Percentiles rank a stretch among this genome's conserved stretches.
Evolutionary conservation across 2,888 invertebrate genomes (phyloP).

Genomic region (Agelastica alni): DNA sequence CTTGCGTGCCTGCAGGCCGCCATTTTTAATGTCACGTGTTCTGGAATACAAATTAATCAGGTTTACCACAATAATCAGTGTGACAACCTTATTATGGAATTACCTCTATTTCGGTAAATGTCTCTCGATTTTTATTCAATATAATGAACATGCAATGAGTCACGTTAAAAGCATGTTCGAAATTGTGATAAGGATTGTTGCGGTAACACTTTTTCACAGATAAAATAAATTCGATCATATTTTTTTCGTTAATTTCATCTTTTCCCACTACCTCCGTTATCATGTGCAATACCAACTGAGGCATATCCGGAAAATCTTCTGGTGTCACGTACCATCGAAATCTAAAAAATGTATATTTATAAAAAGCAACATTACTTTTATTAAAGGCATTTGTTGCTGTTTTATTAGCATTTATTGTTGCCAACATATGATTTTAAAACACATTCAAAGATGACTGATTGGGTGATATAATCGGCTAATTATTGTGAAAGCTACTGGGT

Average conservation of each 20-base stretch:
- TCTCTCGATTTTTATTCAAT: slow-evolving; percentile 55
- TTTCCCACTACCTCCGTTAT: slow-evolving; percentile 58
- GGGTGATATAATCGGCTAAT: too few species aligned
- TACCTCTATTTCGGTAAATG: slow-evolving; percentile 41
- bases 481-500: too few species aligned
- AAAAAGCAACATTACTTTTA: too few species aligned
- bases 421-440: too few species aligned
- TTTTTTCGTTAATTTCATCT: slow-evolving; percentile 52
- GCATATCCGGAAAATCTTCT: slow-evolving; percentile 59
- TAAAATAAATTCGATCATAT: slow-evolving; percentile 59
- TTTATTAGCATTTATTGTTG: too few species aligned
- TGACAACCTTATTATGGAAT: neutral
- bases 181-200: slow-evolving; percentile 65
- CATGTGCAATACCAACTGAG: slow-evolving; percentile 62
- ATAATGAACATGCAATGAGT: slow-evolving; percentile 66
- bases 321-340: slow-evolving; percentile 63
- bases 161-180: slow-evolving; percentile 67
- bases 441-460: too few species aligned
- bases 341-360: too few species aligned
- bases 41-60: too few species aligned
- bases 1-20: too few species aligned
- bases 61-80: too few species aligned
- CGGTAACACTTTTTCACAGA: slow-evolving; percentile 60
- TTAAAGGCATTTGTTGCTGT: too few species aligned
- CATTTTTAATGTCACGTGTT: too few species aligned